These are phyloP conservation scores for Glyptemys insculpta DNA, from an alignment of 2,797 vertebrate genomes.

Conservation along the genomic window DNA sequence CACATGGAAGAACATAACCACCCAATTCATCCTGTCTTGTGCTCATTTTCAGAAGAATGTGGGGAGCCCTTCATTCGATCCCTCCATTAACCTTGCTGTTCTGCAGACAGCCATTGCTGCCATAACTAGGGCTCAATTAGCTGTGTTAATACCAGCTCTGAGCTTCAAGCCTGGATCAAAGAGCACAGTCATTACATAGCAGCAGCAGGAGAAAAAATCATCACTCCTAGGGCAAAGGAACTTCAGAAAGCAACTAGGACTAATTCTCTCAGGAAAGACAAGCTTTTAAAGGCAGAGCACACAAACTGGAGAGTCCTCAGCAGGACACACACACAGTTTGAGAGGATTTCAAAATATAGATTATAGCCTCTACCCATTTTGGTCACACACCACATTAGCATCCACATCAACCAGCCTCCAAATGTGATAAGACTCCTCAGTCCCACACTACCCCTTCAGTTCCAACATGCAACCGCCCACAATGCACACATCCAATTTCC, in stretches of 20 bases:
- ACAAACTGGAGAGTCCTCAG: neutral
- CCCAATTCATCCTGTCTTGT: neutral
- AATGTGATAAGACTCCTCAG: accelerated
- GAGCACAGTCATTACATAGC: neutral
- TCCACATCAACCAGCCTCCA: accelerated
- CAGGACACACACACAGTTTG: neutral
- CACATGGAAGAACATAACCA: neutral
- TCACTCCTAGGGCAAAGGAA: neutral
- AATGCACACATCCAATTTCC: neutral
- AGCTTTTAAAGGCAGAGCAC: neutral
- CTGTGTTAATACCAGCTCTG: neutral
- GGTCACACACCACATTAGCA: accelerated
- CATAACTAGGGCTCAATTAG: neutral
- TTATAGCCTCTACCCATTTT: neutral
- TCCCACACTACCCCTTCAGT: neutral
- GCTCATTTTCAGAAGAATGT: neutral
- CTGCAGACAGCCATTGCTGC: neutral
- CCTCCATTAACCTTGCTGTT: neutral
- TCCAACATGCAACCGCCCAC: neutral
- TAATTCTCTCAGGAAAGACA: neutral
- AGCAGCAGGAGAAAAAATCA: slow-evolving; percentile 26
- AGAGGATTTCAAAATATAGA: neutral
- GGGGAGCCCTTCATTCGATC: neutral
- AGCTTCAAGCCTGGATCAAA: slow-evolving; percentile 6
- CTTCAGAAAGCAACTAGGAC: neutral